Conservation (phyloP, 2,888 invertebrate species). For the Sarcophaga rosellei region DNA sequence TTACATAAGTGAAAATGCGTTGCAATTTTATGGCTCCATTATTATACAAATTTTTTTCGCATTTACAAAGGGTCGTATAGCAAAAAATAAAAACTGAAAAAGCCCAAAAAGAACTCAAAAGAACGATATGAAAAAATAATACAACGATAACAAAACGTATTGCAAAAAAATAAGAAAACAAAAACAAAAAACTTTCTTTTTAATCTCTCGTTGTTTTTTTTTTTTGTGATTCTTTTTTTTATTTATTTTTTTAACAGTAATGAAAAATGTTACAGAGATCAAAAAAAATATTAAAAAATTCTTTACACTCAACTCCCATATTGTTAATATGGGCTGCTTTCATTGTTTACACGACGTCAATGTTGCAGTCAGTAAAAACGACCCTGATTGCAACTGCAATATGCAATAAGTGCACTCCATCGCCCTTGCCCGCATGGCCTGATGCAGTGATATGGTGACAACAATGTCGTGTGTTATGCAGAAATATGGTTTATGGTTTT, state of each 20-base stretch:
- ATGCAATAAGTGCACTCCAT: conserved; percentile 7
- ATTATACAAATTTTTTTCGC: conserved; percentile 61
- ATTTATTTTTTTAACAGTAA: conserved; percentile 22
- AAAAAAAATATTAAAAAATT: conserved; percentile 48
- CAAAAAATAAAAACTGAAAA: conserved; percentile 10
- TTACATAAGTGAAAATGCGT: conserved; percentile 69
- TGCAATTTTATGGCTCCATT: conserved; percentile 68
- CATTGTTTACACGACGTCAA: conserved; percentile 36
- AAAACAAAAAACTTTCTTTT: conserved; percentile 57
- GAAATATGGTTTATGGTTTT: conserved; percentile 63
- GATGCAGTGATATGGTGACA: conserved; percentile 27
- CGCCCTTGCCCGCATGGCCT: neutral
- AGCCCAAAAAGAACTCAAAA: conserved; percentile 34
- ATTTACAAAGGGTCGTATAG: conserved; percentile 51
- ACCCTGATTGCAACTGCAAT: conserved; percentile 28
- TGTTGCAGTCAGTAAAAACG: conserved; percentile 42
- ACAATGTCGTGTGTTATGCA: conserved; percentile 27
- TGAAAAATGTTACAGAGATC: conserved; percentile 42
- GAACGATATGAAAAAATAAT: conserved; percentile 11
- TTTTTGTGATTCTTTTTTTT: too few species aligned
- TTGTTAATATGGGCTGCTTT: conserved; percentile 12
- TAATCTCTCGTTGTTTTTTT: conserved; percentile 39
- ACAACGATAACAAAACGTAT: neutral
- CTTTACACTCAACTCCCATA: conserved; percentile 42
- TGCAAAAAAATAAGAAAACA: conserved; percentile 9